Percentiles rank a stretch among this genome's conserved stretches.
Evolutionary conservation across 2,113 vertebrate genomes (phyloP).

Genomic region (Zingel zingel): DNA sequence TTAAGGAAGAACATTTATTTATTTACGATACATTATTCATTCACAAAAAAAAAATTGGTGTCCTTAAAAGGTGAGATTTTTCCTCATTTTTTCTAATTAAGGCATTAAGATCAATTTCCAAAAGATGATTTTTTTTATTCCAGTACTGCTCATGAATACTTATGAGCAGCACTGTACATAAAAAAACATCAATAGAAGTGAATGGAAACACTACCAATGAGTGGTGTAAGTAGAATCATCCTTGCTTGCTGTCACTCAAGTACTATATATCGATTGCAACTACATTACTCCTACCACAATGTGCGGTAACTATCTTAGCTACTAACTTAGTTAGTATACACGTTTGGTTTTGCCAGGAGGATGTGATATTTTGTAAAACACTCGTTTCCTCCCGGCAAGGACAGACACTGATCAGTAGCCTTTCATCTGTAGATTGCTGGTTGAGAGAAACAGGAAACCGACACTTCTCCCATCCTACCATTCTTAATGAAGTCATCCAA

Average conservation of each 20-base stretch:
- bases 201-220: not conserved
- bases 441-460: conserved; percentile 40
- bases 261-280: not conserved
- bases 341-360: not conserved
- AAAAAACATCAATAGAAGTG: not conserved
- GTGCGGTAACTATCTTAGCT: not conserved
- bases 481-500: conserved; percentile 59
- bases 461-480: conserved; percentile 31
- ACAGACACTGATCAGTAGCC: conserved; percentile 33
- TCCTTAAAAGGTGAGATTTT: no score
- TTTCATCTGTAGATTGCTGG: conserved; percentile 38
- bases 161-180: no score
- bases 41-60: no score
- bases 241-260: not conserved
- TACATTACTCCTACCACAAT: not conserved
- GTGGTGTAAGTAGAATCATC: conserved; percentile 3
- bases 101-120: no score
- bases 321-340: not conserved
- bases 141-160: no score
- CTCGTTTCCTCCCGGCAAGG: conserved; percentile 17
- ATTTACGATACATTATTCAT: no score
- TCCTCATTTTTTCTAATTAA: no score
- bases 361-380: conserved; percentile 20
- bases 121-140: no score
- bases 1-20: no score